Percentiles rank a stretch among this genome's conserved stretches.
These are phyloP conservation scores for Clarias magur DNA, from an alignment of 2,113 vertebrate genomes.

Conservation along the genomic window DNA sequence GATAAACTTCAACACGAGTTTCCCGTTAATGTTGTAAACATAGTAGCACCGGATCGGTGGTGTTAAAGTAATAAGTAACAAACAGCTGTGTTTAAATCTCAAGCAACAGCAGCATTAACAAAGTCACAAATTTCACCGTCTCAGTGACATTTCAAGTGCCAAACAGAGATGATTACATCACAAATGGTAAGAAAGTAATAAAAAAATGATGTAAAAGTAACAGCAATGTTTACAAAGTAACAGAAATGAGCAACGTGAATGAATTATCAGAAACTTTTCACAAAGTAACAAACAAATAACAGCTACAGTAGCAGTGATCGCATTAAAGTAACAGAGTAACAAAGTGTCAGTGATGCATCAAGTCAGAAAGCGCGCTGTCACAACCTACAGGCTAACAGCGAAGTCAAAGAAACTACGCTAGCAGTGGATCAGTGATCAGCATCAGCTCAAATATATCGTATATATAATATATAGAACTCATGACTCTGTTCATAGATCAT, in stretches of 20 bases:
- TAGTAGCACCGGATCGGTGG: background rate
- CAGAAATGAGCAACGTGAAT: background rate
- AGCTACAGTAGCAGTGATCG: background rate
- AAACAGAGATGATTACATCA: background rate
- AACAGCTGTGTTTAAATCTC: background rate
- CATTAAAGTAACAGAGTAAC: background rate
- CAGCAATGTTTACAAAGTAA: background rate
- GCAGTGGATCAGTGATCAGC: background rate
- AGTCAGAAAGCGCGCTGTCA: background rate
- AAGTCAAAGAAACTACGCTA: background rate
- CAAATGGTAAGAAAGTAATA: background rate
- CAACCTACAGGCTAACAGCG: background rate
- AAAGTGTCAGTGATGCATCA: background rate
- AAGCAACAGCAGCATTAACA: background rate
- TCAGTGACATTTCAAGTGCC: background rate
- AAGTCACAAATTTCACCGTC: background rate
- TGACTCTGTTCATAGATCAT: background rate
- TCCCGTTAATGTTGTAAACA: background rate
- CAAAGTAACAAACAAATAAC: background rate
- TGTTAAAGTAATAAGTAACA: background rate
- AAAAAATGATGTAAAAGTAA: background rate
- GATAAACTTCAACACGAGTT: background rate
- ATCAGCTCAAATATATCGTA: background rate
- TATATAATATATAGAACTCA: background rate
- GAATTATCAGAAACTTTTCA: background rate